phyloP scores from a whole-genome alignment of 2,797 vertebrate genomes.

The Paedocypris micromegethes region DNA sequence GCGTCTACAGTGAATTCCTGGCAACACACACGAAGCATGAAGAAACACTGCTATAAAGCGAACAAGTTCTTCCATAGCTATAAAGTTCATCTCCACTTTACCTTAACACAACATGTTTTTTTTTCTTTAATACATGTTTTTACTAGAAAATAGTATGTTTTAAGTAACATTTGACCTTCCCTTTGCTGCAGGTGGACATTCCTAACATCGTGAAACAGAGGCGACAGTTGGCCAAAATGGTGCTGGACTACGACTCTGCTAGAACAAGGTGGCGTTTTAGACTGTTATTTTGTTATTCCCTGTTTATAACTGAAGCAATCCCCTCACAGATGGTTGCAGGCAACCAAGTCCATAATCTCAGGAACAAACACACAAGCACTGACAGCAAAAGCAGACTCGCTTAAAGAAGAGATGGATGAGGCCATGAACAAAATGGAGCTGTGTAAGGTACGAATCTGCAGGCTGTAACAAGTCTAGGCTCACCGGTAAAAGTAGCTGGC shows the following conservation, averaged over 20 bases:
- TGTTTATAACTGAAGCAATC: not conserved
- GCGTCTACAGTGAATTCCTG: too few species aligned
- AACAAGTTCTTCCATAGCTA: too few species aligned
- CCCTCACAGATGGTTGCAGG: constrained; percentile 86
- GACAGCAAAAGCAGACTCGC: constrained; percentile 91
- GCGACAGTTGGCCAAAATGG: constrained; percentile 90
- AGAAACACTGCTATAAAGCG: too few species aligned
- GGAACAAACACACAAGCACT: constrained; percentile 96
- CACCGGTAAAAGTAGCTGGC: not conserved
- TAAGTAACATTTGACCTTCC: too few species aligned
- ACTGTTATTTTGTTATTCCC: not conserved
- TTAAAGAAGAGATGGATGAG: constrained; percentile 98
- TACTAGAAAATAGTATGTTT: too few species aligned
- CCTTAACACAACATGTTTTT: too few species aligned
- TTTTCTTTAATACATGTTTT: too few species aligned
- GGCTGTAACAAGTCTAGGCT: not conserved
- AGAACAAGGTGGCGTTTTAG: constrained; percentile 76
- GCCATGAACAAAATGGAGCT: constrained; percentile 96
- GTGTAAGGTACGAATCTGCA: constrained; percentile 80
- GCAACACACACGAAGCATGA: too few species aligned
- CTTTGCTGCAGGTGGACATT: constrained; percentile 78
- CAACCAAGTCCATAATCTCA: constrained; percentile 92
- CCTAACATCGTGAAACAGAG: constrained; percentile 98
- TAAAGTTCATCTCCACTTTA: too few species aligned
- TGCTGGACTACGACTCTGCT: constrained; percentile 96